Evolutionary conservation across 2,797 vertebrate species (phyloP), one percentile per base, ranked within the genome.

Genomic region (Rallus crepitans): DNA sequence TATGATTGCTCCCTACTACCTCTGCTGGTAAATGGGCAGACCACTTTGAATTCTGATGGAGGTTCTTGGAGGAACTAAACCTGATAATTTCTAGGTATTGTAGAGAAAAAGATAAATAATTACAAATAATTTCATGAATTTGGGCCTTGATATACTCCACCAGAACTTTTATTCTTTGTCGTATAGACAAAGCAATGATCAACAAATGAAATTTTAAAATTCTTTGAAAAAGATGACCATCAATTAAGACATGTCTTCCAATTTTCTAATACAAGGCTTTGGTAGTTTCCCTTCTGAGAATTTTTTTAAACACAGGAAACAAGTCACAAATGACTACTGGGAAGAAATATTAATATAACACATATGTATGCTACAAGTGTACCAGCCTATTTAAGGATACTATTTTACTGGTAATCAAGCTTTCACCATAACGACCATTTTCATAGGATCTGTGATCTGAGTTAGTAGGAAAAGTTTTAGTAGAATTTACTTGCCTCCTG

Each of bases 381-480:
- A 73, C 18, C 19, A 90, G 40, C 8, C 18, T 79, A 33, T 79
- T 87, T 82, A 94, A 21, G 28, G 59, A 86, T 89, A 88, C 63
- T 53, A 37, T n/a, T 93, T 89, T 92, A 87, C 63, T 65, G 72
- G 12, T 47, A 47, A 60, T 82, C 13, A 39, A 15, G 9, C 91
- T 89, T 73, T 50, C 50, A 71, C 31, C 30, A 33, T 52, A 76
- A 77, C 30, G 33, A 89, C 47, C 12, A 25, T 92, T 89, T 82
- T 57, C 76, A 64, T 53, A 66, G 24, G 56, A 87, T 76, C 91
- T 80, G 59, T 83, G 86, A 81, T 71, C 39, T 80, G 28, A 88
- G 17, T n/a, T 47, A 71, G 71, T 61, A 64, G 40, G 7, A 91
- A 86, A 90, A 94, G 12, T 94, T 95, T 93, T 90, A 82, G 63